phyloP scores from a whole-genome alignment of 2,797 vertebrate species.

The Epinephelus coioides region DNA sequence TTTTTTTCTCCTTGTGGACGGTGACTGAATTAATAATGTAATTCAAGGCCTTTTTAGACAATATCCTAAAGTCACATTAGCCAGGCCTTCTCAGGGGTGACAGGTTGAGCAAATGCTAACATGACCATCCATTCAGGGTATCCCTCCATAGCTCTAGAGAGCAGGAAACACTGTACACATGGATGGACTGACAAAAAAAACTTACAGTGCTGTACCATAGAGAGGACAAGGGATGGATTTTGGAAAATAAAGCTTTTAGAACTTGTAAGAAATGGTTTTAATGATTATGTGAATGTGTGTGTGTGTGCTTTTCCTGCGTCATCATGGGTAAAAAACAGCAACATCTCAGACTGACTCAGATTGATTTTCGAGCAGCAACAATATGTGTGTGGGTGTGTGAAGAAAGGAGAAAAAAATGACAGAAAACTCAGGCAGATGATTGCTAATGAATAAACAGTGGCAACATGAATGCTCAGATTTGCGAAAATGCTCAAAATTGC shows the following conservation, averaged over 20 bases:
- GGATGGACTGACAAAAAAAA: slow-evolving; percentile 57
- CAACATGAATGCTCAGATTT: slow-evolving; percentile 36
- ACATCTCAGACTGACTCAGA: slow-evolving; percentile 31
- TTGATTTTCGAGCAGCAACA: slow-evolving; percentile 50
- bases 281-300: slow-evolving; percentile 3
- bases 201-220: slow-evolving; percentile 74
- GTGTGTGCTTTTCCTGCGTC: neutral
- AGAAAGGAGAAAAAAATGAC: neutral
- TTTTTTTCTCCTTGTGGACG: slow-evolving; percentile 57
- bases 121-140: slow-evolving; percentile 83
- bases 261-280: slow-evolving; percentile 68
- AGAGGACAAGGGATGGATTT: slow-evolving; percentile 70
- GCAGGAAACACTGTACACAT: slow-evolving; percentile 77
- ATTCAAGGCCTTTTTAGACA: slow-evolving; percentile 76
- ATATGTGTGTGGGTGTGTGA: slow-evolving; percentile 38
- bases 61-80: slow-evolving; percentile 71
- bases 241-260: slow-evolving; percentile 86
- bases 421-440: slow-evolving; percentile 30
- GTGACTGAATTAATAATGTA: slow-evolving; percentile 69
- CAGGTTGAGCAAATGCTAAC: slow-evolving; percentile 74
- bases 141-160: slow-evolving; percentile 73
- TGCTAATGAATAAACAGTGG: slow-evolving; percentile 45
- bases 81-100: slow-evolving; percentile 84
- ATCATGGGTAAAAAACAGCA: slow-evolving; percentile 22
- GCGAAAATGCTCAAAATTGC: slow-evolving; percentile 13